These are phyloP conservation scores for Geothlypis trichas DNA, from an alignment of 2,113 vertebrate genomes.

Conservation along the genomic window DNA sequence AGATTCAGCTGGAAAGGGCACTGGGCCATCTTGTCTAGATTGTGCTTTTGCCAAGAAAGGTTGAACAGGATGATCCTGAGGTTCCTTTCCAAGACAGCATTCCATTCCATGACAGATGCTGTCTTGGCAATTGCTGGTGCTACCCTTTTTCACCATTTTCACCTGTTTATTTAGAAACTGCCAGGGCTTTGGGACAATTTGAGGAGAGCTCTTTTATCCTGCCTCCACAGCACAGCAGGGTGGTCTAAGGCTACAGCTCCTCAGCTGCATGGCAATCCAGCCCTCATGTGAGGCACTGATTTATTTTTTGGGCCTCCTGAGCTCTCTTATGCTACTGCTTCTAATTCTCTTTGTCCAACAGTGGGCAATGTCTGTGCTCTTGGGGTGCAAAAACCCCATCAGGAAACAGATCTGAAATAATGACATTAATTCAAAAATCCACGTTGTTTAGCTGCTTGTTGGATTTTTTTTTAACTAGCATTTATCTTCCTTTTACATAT, in stretches of 20 bases:
- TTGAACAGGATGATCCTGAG: neutral
- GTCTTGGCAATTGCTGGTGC: neutral
- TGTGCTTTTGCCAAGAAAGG: neutral
- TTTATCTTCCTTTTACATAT: neutral
- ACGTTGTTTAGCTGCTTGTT: fast-evolving
- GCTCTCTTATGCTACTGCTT: neutral
- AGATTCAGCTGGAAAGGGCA: neutral
- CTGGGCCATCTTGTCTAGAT: neutral
- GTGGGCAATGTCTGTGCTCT: neutral
- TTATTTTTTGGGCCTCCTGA: neutral
- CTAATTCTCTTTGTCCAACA: neutral
- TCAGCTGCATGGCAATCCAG: neutral
- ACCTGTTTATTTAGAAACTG: neutral
- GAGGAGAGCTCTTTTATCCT: neutral
- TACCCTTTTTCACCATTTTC: neutral
- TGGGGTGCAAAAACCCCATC: neutral
- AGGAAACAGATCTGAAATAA: neutral
- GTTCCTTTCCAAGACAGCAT: neutral
- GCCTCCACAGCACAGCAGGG: neutral
- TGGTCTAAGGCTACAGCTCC: neutral
- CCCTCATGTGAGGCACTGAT: neutral
- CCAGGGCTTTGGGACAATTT: neutral
- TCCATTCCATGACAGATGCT: neutral
- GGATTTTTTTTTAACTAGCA: neutral
- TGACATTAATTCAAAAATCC: neutral